Base-by-base conservation (phyloP, 2,888 invertebrate species). In the Mechanitis mazaeus region DNA sequence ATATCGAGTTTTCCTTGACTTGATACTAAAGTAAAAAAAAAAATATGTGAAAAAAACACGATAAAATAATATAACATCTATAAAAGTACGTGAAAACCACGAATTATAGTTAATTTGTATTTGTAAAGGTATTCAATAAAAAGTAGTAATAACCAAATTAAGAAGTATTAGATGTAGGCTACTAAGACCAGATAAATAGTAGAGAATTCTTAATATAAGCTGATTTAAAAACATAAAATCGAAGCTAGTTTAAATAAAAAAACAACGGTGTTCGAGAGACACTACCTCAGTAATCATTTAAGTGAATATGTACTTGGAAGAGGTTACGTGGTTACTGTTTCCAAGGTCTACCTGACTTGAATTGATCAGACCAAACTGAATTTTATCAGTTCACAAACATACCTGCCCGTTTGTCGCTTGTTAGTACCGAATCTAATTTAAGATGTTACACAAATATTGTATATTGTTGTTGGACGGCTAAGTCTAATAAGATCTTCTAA, bases 381-480 rank as follows among this genome's bases (percentile, higher is more conserved):
- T 85, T 84, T 83, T 80, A 85, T 84, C 79, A 75, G 74, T 75
- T 76, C 69, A 75, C 83, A 83, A 81, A 84, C 79, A 83, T 81
- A 86, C 87, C 86, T 87, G 85, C 68, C 77, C 80, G 77, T 79
- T 85, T 81, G 87, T 86, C 83, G 84, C 82, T 74, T 50, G 50
- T 50, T 50, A 76, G 77, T 76, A 76, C 76, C 73, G 84, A 88
- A 90, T 89, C 82, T 83, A 83, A 88, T 89, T 89, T 87, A 85
- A 84, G 88, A 84, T 80, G 76, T 78, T 84, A 86, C 78, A 83
- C 87, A 88, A 90, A 88, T 85, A 87, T 84, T 86, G 80, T 80
- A 79, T 78, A 79, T 75, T 78, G 81, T 20, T 77, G 79, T 75
- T 74, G 76, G 72, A 61, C 65, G 61, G 73, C 77, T 85, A 83